phyloP scores from a whole-genome alignment of 2,113 vertebrate species.

The Seriola quinqueradiata region DNA sequence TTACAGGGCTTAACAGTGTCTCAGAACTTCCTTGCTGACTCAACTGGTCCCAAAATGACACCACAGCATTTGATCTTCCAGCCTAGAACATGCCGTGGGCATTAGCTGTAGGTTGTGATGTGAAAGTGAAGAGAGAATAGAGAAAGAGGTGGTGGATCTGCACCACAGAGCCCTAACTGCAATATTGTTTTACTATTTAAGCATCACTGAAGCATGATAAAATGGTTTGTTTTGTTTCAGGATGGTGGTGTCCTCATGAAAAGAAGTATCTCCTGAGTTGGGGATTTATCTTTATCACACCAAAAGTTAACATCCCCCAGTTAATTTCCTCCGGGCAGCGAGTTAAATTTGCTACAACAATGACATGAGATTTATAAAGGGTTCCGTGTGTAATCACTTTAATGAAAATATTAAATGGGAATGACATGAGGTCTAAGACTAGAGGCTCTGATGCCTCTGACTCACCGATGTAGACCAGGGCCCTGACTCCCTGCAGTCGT shows the following conservation, averaged over 20 bases:
- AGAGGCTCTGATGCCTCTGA: conserved; percentile 66
- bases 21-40: conserved; percentile 42
- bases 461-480: conserved; percentile 58
- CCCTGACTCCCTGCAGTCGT: conserved; percentile 58
- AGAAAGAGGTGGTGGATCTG: conserved; percentile 14
- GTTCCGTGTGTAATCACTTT: conserved; percentile 66
- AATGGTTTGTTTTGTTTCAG: conserved; percentile 45
- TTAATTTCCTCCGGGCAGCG: conserved; percentile 56
- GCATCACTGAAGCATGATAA: conserved; percentile 33
- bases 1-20: conserved; percentile 36
- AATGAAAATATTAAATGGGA: conserved; percentile 79
- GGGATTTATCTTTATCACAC: conserved; percentile 67
- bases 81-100: conserved; percentile 20
- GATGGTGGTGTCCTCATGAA: conserved; percentile 45
- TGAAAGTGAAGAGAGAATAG: conserved; percentile 25
- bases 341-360: conserved; percentile 65
- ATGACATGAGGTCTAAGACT: conserved; percentile 70
- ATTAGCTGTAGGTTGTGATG: conserved; percentile 18
- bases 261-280: conserved; percentile 32
- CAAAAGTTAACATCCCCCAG: conserved; percentile 67
- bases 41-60: conserved; percentile 40
- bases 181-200: conserved; percentile 46
- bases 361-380: conserved; percentile 54
- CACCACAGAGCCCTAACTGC: conserved; percentile 6
- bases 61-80: conserved; percentile 53